Conservation (phyloP, 2,797 vertebrate species). For the Lerista edwardsae region DNA sequence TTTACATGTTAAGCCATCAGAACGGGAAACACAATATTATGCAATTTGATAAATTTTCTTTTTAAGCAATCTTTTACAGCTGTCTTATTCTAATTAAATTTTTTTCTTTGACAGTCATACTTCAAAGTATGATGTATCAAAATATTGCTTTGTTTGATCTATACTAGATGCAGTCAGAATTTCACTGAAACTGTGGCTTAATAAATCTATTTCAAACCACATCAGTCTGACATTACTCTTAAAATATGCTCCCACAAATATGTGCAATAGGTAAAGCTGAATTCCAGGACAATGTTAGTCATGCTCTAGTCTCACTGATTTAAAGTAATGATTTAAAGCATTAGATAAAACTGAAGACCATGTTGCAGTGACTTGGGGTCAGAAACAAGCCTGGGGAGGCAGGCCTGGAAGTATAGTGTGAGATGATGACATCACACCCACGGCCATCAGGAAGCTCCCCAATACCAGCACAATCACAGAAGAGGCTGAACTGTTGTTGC, state of each 20-base stretch:
- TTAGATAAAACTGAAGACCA: neutral
- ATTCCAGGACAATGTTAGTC: neutral
- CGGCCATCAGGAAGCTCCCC: too few species aligned
- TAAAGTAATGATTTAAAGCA: too few species aligned
- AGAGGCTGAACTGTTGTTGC: too few species aligned
- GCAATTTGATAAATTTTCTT: constrained; percentile 23
- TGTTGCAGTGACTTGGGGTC: neutral
- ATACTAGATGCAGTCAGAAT: constrained; percentile 62
- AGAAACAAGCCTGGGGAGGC: neutral
- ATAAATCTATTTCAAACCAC: constrained; percentile 42
- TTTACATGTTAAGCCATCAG: constrained; percentile 25
- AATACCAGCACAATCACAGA: too few species aligned
- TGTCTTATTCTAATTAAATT: constrained; percentile 44
- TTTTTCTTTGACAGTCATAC: constrained; percentile 36
- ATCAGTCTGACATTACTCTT: constrained; percentile 64
- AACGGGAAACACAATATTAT: constrained; percentile 34
- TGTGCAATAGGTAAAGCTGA: constrained; percentile 2
- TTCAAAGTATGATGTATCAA: neutral
- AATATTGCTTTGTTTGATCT: constrained; percentile 57
- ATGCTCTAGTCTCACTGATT: constrained; percentile 14
- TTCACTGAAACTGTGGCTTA: constrained; percentile 60
- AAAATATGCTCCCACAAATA: constrained; percentile 48
- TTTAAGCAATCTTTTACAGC: constrained; percentile 41
- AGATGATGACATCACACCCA: too few species aligned
- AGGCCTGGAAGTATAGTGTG: too few species aligned